A percentile compares a stretch with the other conserved stretches of the same genome.
phyloP scores from a whole-genome alignment of 2,113 vertebrate genomes.

The Anarhynchus alexandrinus region DNA sequence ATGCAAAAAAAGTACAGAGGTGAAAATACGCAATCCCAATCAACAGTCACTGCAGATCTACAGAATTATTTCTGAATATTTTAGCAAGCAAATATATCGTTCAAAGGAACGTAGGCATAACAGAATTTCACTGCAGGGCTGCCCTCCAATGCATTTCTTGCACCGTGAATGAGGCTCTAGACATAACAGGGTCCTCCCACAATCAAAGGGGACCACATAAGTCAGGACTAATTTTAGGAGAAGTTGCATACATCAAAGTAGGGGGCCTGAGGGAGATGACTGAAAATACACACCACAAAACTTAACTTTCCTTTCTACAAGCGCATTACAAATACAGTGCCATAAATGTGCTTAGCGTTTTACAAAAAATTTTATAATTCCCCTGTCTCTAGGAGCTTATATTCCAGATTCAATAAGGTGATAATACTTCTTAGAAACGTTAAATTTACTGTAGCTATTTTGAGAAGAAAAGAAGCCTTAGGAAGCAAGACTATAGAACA shows the following conservation, averaged over 20 bases:
- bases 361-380: neutral
- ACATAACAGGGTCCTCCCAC: neutral
- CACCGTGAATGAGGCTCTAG: neutral
- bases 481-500: neutral
- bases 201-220: neutral
- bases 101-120: neutral
- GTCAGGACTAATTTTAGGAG: neutral
- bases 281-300: neutral
- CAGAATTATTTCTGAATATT: neutral
- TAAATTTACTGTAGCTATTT: slow-evolving; percentile 2
- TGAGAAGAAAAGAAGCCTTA: slow-evolving; percentile 4
- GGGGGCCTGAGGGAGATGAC: neutral
- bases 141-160: neutral
- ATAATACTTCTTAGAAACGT: neutral
- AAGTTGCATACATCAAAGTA: neutral
- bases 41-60: neutral
- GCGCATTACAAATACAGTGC: neutral
- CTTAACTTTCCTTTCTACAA: neutral
- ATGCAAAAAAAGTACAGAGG: neutral
- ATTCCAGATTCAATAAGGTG: slow-evolving; percentile 1
- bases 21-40: neutral
- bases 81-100: neutral
- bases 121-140: neutral
- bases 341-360: neutral
- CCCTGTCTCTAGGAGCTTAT: neutral